Base-by-base conservation (phyloP, 2,797 vertebrate genomes). In the Mastacembelus armatus region DNA sequence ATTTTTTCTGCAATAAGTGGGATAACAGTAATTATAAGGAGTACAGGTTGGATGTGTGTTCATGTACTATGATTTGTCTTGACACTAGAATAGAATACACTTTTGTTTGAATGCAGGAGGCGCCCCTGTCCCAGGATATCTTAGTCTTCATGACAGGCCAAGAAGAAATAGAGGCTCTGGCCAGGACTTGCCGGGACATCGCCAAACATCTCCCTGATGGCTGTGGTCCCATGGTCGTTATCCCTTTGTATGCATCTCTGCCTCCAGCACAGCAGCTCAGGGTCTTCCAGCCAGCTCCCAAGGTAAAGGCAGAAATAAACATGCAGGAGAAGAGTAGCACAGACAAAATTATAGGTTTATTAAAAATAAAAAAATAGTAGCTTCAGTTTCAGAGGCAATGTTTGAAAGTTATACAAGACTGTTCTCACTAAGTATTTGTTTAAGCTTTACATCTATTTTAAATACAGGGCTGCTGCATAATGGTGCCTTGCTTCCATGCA, bases 91-190 rank as follows among this genome's bases (percentile, higher is more conserved):
- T 27, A 38, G 0, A 74, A 43, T 26, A 2, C 0, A 2, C 3
- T 35, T 15, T 64, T 71, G 45, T 78, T 61, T 62, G 10, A 16
- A 35, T 50, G 4, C 87, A 98, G 97, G 97, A 98, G 85, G 95
- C 96, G 0, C 95, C 95, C 0, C 51, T 87, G 0, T 96, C 95
- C 16, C 96, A 98, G 43, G 96, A 97, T 62, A 95, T 99, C 87
- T 89, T 99, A 72, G 98, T 98, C 55, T 99, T 99, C 86, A 94
- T 99, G 90, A 99, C 98, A 0, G 98, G 98, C 42, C 98, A 99
- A 91, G 98, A 99, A 85, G 98, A 99, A 88, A 99, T 99, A 0
- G 98, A 99, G 89, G 97, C 96, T 1, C 94, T 98, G 91, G 96
- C 96, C 19, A 96, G 96, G 91, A 97, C 96, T 1, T 99, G 98